These are phyloP conservation scores for Siniperca scherzeri DNA, from an alignment of 2,797 vertebrate species.

Conservation along the genomic window DNA sequence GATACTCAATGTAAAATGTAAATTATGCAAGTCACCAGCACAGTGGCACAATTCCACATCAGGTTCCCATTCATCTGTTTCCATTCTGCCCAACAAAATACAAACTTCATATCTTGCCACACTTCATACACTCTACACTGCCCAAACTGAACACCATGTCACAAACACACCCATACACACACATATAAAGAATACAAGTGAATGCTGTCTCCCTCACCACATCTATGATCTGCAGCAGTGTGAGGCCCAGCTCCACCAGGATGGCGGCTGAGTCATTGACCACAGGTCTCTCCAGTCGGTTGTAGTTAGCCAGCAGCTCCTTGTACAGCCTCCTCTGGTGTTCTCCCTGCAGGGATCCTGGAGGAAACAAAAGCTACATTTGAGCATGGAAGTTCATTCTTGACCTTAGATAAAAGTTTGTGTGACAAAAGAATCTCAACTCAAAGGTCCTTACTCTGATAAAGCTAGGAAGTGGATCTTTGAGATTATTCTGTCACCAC, in stretches of 20 bases:
- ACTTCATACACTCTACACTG: not conserved
- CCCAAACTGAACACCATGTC: not conserved
- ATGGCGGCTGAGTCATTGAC: constrained; percentile 91
- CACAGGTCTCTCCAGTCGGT: constrained; percentile 92
- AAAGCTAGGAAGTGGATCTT: not conserved
- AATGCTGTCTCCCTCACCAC: constrained; percentile 85
- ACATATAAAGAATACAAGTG: not conserved
- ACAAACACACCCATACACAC: constrained; percentile 1
- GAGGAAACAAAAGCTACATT: constrained; percentile 6
- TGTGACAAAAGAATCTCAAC: not conserved
- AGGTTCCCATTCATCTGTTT: not conserved
- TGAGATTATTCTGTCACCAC: not conserved
- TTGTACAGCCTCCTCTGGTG: constrained; percentile 92
- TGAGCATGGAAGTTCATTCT: not conserved
- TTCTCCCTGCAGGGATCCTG: constrained; percentile 91
- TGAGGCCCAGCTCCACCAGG: constrained; percentile 91
- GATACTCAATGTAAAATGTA: not conserved
- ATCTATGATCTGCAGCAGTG: constrained; percentile 94
- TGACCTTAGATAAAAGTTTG: not conserved
- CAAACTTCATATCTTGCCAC: not conserved
- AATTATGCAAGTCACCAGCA: constrained; percentile 6
- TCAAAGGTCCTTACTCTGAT: not conserved
- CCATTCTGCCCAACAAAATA: not conserved
- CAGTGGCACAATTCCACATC: not conserved
- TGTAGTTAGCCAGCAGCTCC: constrained; percentile 90